A percentile compares a stretch with the other conserved stretches of the same genome.
These are phyloP conservation scores for Myiothlypis chrysogaster DNA, from an alignment of 2,797 vertebrate species.

Conservation along the genomic window DNA sequence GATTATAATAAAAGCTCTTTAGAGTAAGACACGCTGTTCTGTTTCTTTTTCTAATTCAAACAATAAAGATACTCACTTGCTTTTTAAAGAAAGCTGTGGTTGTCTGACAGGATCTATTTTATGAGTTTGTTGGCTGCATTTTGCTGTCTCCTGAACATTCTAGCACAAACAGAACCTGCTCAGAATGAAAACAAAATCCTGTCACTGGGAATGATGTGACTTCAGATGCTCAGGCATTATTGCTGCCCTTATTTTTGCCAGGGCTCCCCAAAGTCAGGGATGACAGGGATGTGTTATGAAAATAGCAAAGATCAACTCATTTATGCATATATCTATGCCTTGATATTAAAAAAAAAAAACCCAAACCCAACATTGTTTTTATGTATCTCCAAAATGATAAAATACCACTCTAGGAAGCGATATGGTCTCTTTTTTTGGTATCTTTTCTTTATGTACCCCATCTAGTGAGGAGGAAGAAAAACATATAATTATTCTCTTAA, in stretches of 20 bases:
- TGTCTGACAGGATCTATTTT: conserved; percentile 42
- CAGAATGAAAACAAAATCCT: conserved; percentile 12
- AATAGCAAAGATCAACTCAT: not conserved
- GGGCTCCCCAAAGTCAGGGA: not conserved
- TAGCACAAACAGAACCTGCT: conserved; percentile 16
- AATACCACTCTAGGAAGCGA: not conserved
- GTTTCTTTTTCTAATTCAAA: conserved; percentile 12
- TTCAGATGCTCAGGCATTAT: not conserved
- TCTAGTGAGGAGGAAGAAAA: not conserved
- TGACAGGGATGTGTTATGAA: not conserved
- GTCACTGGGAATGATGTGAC: not conserved
- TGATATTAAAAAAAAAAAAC: not conserved
- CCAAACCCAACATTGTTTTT: not conserved
- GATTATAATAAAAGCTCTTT: not conserved
- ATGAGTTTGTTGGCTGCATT: conserved; percentile 1
- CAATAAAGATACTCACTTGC: not conserved
- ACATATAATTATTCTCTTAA: not conserved
- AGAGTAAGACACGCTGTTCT: not conserved
- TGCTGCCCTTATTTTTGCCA: not conserved
- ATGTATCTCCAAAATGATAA: not conserved
- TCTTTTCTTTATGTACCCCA: not conserved
- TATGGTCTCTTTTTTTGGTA: not conserved
- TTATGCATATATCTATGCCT: not conserved
- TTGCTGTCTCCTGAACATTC: not conserved
- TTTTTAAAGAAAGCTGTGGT: not conserved